Evolutionary conservation across 2,113 vertebrate species (phyloP), one percentile per base, ranked within the genome.

Genomic region (Myiagra hebetior): DNA sequence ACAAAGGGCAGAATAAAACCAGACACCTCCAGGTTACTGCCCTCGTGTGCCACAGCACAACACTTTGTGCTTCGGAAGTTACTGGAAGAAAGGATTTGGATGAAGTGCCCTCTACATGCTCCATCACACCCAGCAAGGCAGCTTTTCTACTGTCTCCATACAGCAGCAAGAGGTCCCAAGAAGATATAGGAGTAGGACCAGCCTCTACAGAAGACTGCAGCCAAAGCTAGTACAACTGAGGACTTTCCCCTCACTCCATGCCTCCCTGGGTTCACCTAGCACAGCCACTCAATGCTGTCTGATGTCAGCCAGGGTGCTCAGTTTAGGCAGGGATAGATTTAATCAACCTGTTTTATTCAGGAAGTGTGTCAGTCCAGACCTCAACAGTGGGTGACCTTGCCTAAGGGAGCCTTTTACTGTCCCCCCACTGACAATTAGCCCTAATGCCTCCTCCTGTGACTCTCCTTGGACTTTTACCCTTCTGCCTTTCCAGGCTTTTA

Each of bases 361-460:
- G 27, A 9, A 64, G 21, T 9, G 6, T 28, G 13, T 18, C 44
- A 60, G 22, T 46, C 57, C 47, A 31, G 15, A 53, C 39, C 17
- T 55, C 26, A 53, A 17, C 14, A 55, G 10, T 1, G 0, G 4
- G 4, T 27, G 8, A 63, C 28, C n/a, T 68, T 1, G 0, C 44
- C 42, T 33, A 63, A 68, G 15, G 15, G 7, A 53, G 9, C 1
- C 11, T 78, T 85, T 44, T 21, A 37, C 19, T 68, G 15, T 28
- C 2, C 15, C 10, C 9, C 3, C 4, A 33, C 20, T 39, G n/a
- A 56, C 17, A 73, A 13, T n/a, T 64, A 87, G 6, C 4, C 23
- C 37, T 3, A 13, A 0, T 33, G 3, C 9, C 78, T 87, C 13
- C 16, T 23, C 9, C 17, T 6, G 0, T 28, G 18, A 22, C 11